Conservation (phyloP, 1,140 invertebrate genomes). For the Drosophila parvula region DNA sequence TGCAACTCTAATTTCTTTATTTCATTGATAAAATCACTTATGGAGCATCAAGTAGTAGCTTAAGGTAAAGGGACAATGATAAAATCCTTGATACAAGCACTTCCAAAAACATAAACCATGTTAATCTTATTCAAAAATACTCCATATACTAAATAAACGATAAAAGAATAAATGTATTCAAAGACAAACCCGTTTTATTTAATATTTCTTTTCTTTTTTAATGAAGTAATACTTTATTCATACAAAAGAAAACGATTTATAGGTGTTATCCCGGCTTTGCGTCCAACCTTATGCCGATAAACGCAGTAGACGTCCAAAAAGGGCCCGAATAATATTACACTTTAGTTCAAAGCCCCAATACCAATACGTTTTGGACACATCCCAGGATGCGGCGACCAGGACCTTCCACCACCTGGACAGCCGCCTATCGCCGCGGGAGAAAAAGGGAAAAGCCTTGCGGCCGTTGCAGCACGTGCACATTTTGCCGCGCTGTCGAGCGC, state of each 20-base stretch:
- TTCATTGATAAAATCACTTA: too few relatives aligned
- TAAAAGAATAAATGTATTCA: background rate
- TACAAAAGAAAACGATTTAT: background rate
- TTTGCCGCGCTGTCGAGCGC: constrained; percentile 64
- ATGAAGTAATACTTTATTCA: background rate
- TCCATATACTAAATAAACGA: background rate
- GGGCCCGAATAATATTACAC: constrained; percentile 4
- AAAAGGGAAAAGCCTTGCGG: constrained; percentile 40
- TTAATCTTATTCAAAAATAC: background rate
- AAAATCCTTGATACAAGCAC: background rate
- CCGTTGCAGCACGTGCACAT: constrained; percentile 53
- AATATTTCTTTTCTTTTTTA: background rate
- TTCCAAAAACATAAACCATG: background rate
- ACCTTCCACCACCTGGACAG: constrained; percentile 4
- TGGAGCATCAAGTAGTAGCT: too few relatives aligned
- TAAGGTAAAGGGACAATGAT: too few relatives aligned
- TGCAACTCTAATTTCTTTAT: too few relatives aligned
- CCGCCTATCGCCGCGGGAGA: constrained; percentile 6
- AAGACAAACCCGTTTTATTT: background rate
- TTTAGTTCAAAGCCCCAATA: background rate
- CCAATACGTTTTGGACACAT: background rate
- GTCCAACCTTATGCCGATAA: background rate
- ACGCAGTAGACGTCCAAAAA: background rate
- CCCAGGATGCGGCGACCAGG: background rate
- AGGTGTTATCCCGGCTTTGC: background rate